These are phyloP conservation scores for Drosophila jambulina DNA, from an alignment of 1,140 invertebrate species.

Conservation along the genomic window DNA sequence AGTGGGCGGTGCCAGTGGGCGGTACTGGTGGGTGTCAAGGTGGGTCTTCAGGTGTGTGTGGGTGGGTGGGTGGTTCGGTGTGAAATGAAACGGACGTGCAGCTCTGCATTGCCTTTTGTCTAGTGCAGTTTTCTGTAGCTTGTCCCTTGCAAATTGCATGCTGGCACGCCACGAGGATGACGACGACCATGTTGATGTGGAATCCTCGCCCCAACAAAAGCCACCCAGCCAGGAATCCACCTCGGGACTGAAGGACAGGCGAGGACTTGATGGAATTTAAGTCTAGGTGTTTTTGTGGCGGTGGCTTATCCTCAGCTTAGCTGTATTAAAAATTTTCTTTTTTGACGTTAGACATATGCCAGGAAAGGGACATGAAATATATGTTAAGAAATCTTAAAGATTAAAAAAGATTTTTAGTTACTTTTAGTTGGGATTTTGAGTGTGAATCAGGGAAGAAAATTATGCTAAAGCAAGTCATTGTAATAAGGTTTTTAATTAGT, in stretches of 20 bases:
- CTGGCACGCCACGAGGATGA: conserved; percentile 56
- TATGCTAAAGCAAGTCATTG: neutral
- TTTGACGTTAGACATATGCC: conserved; percentile 33
- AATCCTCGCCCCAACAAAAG: conserved; percentile 24
- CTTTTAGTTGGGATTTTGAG: neutral
- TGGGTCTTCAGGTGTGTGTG: conserved; percentile 3
- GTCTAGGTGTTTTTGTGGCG: conserved; percentile 35
- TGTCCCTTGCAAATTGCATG: conserved; percentile 58
- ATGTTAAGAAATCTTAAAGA: conserved; percentile 9
- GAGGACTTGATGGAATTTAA: conserved; percentile 38
- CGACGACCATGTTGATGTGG: conserved; percentile 48
- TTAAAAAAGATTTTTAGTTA: neutral
- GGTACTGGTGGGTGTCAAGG: conserved; percentile 2
- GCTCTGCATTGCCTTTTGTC: conserved; percentile 41
- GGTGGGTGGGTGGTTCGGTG: conserved; percentile 4
- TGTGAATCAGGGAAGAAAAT: neutral
- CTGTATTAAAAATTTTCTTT: conserved; percentile 17
- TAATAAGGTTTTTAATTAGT: neutral
- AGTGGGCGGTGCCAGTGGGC: conserved; percentile 12
- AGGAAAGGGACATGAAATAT: neutral
- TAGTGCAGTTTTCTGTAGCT: conserved; percentile 47
- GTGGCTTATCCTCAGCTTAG: conserved; percentile 38
- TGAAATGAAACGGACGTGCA: conserved; percentile 50
- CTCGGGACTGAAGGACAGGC: conserved; percentile 16
- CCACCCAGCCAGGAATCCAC: neutral